A percentile compares a stretch with the other conserved stretches of the same genome.
These are phyloP conservation scores for Microhierax caerulescens DNA, from an alignment of 2,797 vertebrate genomes.

Conservation along the genomic window DNA sequence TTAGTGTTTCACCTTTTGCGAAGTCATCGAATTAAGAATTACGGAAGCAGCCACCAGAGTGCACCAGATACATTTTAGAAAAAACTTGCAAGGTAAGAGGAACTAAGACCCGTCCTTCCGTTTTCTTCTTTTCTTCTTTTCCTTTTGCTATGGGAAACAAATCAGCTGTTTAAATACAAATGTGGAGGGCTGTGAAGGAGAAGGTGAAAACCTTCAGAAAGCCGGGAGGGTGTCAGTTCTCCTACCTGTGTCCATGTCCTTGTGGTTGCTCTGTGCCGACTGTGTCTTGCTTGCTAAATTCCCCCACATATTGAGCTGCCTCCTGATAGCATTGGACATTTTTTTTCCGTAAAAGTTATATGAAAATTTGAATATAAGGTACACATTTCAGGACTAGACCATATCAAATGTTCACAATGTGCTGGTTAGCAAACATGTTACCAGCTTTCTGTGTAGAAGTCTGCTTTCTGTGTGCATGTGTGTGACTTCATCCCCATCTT, in stretches of 20 bases:
- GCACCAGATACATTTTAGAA: slow-evolving; percentile 57
- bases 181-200: neutral
- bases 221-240: neutral
- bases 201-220: neutral
- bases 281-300: neutral
- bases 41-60: slow-evolving; percentile 56
- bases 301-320: neutral
- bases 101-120: neutral
- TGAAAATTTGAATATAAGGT: neutral
- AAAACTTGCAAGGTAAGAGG: neutral
- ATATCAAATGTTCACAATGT: neutral
- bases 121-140: neutral
- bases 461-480: neutral
- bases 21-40: neutral
- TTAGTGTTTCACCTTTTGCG: neutral
- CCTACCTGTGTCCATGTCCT: neutral
- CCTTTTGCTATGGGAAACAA: neutral
- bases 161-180: neutral
- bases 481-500: neutral
- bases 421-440: neutral
- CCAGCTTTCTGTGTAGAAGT: neutral
- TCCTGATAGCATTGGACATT: neutral
- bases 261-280: neutral
- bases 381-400: neutral
- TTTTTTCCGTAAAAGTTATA: neutral